phyloP scores from a whole-genome alignment of 2,797 vertebrate species.

The Telmatherina bonti region DNA sequence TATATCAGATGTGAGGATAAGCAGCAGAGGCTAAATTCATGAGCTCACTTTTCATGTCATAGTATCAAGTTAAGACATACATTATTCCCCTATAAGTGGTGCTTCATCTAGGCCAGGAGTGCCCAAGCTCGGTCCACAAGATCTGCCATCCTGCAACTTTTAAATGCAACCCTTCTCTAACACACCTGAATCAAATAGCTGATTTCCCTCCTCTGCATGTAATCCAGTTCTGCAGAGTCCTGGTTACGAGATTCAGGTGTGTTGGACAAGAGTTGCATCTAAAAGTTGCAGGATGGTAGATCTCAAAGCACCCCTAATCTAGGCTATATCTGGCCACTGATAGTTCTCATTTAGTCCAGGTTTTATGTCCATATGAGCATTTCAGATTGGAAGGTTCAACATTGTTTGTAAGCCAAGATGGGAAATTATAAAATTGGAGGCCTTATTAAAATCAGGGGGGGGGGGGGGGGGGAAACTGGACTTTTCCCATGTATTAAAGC shows the following conservation, averaged over 20 bases:
- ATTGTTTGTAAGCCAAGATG: too few species aligned
- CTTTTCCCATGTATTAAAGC: neutral
- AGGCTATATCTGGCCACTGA: neutral
- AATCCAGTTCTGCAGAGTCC: too few species aligned
- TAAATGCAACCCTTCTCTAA: too few species aligned
- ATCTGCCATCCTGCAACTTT: too few species aligned
- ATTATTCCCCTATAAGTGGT: neutral
- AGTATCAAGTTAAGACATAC: neutral
- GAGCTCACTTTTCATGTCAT: neutral
- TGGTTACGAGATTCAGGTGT: too few species aligned
- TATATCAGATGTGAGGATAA: neutral
- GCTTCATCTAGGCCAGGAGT: neutral
- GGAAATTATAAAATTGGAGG: neutral
- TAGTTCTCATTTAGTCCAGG: neutral
- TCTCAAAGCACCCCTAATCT: too few species aligned
- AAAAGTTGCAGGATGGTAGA: too few species aligned
- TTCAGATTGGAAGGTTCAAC: neutral
- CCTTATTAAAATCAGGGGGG: too few species aligned
- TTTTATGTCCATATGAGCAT: neutral
- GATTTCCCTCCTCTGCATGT: too few species aligned
- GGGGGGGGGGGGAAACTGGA: neutral
- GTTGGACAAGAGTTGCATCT: too few species aligned
- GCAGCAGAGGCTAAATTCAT: conserved; percentile 1
- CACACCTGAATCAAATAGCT: too few species aligned
- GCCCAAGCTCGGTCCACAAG: too few species aligned